Base-by-base conservation (phyloP, 92 coral and sea anemone genomes). In the Phenganax subtilis region DNA sequence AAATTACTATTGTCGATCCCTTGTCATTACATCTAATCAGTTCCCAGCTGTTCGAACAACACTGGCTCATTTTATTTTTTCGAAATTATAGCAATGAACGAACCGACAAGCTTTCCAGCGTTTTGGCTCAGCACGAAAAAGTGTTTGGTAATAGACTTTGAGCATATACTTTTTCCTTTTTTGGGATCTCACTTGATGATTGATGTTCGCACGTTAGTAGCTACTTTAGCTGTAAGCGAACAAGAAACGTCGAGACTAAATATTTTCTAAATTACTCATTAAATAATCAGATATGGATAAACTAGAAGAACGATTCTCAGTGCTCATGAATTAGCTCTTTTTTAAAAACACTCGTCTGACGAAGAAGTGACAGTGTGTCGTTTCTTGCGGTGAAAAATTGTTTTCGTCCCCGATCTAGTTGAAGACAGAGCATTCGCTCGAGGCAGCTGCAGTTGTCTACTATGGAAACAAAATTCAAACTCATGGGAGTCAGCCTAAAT, bases 1-100 rank as follows among this genome's bases (percentile, higher is more conserved):
- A 68, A 68, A 68, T 68, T 68, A 68, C 73, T 25, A 17, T 64
- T 68, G 52, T 68, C 73, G 53, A 68, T 68, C 73, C 12, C 47
- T 64, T 64, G 70, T 64, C 70, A 64, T 44, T 59, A 59, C 3
- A 61, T 64, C 37, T 6, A 64, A 64, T 64, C 70, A 64, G 70
- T 44, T 1, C 9, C 70, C 70, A 64, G 70, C 70, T 64, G 70
- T 28, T 25, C 30, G 37, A 17, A 64, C 70, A 61, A 15, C n/a
- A 15, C 8, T 5, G 67, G 25, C 8, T 7, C 8, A 6, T 37
- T 37, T 37, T 37, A 5, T 61, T 61, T 59, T 12, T 17, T 61
- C 67, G n/a, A 61, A 68, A 30, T 68, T 68, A 7, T 64, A 28
- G 31, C 27, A 64, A 62, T 15, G 0, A 17, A 28, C 30, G 7